Evolutionary conservation across 2,113 vertebrate species (phyloP).

Genomic region (Poicephalus gulielmi): DNA sequence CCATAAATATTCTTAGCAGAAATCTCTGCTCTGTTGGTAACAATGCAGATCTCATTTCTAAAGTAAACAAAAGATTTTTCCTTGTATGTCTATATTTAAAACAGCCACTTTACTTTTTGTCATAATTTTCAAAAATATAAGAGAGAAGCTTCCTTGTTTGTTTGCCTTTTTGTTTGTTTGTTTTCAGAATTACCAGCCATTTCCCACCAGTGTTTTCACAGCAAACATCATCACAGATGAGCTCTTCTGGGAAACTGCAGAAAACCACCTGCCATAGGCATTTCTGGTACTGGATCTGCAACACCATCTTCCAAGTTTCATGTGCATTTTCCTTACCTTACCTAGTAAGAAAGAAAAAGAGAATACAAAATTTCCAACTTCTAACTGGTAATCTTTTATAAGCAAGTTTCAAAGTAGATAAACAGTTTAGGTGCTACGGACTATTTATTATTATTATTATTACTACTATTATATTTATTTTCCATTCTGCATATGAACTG

Average conservation of each 20-base stretch:
- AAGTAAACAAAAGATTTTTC: background rate
- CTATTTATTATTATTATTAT: background rate
- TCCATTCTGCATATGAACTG: background rate
- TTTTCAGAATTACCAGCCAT: background rate
- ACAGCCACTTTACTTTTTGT: background rate
- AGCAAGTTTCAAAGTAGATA: background rate
- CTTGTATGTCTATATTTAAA: background rate
- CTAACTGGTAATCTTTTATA: background rate
- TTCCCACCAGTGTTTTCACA: background rate
- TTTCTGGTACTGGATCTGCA: background rate
- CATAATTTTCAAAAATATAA: background rate
- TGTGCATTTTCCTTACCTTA: background rate
- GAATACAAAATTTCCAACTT: background rate
- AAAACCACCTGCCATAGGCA: background rate
- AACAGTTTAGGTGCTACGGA: background rate
- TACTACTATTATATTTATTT: background rate
- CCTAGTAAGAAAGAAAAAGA: background rate
- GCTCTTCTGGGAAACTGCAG: background rate
- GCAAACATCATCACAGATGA: background rate
- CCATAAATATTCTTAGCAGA: background rate
- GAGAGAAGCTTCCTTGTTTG: background rate
- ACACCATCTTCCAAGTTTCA: background rate
- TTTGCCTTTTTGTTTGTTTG: background rate
- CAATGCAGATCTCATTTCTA: background rate
- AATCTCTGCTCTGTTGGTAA: background rate